phyloP scores from a whole-genome alignment of 2,888 invertebrate species.

The Tenthredo notha region DNA sequence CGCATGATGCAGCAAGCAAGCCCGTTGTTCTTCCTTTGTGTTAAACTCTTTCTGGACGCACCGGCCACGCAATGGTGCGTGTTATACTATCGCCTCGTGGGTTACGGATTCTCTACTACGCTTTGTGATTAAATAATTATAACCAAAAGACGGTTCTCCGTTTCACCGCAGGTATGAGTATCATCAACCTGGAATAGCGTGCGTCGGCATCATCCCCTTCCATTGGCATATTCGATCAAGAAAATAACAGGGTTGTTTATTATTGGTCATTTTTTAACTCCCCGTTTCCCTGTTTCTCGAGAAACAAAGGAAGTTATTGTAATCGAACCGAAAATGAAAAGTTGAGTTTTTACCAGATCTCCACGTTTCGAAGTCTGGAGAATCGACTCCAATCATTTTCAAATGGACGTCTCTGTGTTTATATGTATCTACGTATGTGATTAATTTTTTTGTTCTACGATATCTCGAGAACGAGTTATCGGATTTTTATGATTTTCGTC shows the following conservation, averaged over 20 bases:
- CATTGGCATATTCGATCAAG: not conserved
- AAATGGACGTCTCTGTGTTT: too few species aligned
- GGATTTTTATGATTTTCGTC: too few species aligned
- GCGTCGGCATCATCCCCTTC: not conserved
- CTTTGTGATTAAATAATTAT: conserved; percentile 38
- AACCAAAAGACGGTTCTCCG: not conserved
- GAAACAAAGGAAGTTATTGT: too few species aligned
- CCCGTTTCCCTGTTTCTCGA: too few species aligned
- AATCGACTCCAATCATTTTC: too few species aligned
- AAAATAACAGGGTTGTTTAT: not conserved
- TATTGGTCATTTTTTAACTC: not conserved
- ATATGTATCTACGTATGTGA: too few species aligned
- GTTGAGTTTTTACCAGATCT: too few species aligned
- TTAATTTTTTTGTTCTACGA: too few species aligned
- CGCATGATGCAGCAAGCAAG: not conserved
- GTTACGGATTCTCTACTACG: conserved; percentile 12
- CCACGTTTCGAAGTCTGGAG: too few species aligned
- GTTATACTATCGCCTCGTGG: conserved; percentile 1
- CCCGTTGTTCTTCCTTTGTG: conserved; percentile 38
- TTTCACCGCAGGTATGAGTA: not conserved
- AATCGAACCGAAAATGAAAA: too few species aligned
- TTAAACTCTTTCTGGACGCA: not conserved
- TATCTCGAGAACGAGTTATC: too few species aligned
- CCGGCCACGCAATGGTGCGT: conserved; percentile 40
- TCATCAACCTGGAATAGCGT: not conserved